Evolutionary conservation across 2,797 vertebrate genomes (phyloP), one percentile per base, ranked within the genome.

Genomic region (Lindbergichthys nudifrons): DNA sequence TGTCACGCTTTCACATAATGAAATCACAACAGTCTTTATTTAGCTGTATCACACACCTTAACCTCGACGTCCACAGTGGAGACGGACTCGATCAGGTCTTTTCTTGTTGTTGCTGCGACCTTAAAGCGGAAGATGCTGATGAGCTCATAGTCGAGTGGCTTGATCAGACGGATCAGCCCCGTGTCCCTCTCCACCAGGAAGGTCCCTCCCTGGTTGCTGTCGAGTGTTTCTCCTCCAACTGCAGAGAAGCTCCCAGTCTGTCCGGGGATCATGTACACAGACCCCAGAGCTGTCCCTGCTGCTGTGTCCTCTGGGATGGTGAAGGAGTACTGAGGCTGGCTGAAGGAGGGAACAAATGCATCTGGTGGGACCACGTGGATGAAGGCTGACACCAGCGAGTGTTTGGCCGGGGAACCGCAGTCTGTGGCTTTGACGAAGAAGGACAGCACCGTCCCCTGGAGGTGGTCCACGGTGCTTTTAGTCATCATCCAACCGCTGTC

Each of bases 401-500:
- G 96, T 92, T 97, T 98, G 48, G 96, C 93, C 4, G 97, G 97
- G 10, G 95, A 93, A 14, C 96, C 97, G 6, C 96, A 92, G 78
- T 99, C 98, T 47, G 96, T 96, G 74, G 97, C 98, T 91, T 97
- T 98, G 82, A 99, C 96, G 62, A 96, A 97, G 90, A 98, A 98
- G 75, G 96, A 97, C 78, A 99, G 93, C 21, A 96, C 93, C 1
- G 94, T 96, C 60, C 98, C 97, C 93, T 98, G 96, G 74, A 99
- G 91, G 70, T 97, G 96, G 52, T 94, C 83, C 79, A 99, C 94
- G 11, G 95, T 96, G 90, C 96, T 97, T 83, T 97, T 98, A 61
- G 97, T 96, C 83, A 96, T 96, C 92, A 99, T 96, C 87, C 98
- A 95, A 0, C 98, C 98, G 11, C 96, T 98, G 88, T 95, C 95